phyloP scores from a whole-genome alignment of 1,140 invertebrate species.

The Drosophila busckii region DNA sequence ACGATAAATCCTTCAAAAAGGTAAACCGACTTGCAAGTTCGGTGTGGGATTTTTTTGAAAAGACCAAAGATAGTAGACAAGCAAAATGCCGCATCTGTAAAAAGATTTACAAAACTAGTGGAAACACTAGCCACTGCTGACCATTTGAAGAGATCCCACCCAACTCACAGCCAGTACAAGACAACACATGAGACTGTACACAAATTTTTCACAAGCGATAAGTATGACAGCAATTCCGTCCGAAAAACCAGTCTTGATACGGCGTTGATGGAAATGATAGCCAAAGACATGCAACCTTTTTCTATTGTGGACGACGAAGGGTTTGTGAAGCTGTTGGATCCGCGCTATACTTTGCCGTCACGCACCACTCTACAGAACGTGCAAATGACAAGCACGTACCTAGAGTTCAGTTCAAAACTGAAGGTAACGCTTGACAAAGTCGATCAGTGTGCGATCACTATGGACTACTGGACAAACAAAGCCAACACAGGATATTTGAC shows the following conservation, averaged over 20 bases:
- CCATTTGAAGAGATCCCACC: not conserved
- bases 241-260: slow-evolving; percentile 8
- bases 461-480: too few relatives aligned
- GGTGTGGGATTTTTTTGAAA: slow-evolving; percentile 6
- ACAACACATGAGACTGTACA: too few relatives aligned
- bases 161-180: not conserved
- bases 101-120: not conserved
- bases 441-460: slow-evolving; percentile 10
- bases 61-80: not conserved
- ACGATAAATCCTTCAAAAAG: too few relatives aligned
- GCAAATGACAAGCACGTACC: slow-evolving; percentile 7
- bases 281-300: slow-evolving; percentile 15
- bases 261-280: slow-evolving; percentile 14
- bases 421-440: slow-evolving; percentile 1
- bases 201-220: not conserved
- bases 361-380: slow-evolving; percentile 12
- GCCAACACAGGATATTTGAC: slow-evolving; percentile 4
- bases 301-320: slow-evolving; percentile 20
- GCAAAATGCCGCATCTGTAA: slow-evolving; percentile 3
- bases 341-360: slow-evolving; percentile 10
- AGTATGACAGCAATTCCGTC: slow-evolving; percentile 4
- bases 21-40: too few relatives aligned
- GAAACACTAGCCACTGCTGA: too few relatives aligned
- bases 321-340: slow-evolving; percentile 9
- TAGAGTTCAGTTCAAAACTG: slow-evolving; percentile 5